Conservation (phyloP, 2,888 invertebrate species). For the Meghimatium bilineatum region DNA sequence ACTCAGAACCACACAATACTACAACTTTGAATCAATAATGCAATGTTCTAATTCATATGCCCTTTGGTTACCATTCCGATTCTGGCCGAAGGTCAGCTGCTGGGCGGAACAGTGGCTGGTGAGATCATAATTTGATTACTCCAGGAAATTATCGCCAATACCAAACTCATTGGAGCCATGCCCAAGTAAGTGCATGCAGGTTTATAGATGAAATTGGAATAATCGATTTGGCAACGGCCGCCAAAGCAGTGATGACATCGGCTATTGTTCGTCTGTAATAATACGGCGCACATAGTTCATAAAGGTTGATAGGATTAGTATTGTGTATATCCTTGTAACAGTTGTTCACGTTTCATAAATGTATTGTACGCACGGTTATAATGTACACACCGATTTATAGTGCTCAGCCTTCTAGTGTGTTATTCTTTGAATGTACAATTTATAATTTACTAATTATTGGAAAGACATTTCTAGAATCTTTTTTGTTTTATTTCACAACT, state of each 20-base stretch:
- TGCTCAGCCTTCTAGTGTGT: no score
- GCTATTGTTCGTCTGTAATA: not conserved
- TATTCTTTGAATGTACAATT: no score
- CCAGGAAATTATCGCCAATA: slow-evolving; percentile 36
- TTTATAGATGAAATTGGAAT: slow-evolving; percentile 43
- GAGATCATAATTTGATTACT: slow-evolving; percentile 45
- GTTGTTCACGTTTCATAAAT: no score
- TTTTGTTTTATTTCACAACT: no score
- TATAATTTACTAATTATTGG: no score
- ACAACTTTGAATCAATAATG: not conserved
- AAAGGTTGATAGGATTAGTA: not conserved
- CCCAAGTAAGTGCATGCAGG: slow-evolving; percentile 28
- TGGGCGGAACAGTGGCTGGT: slow-evolving; percentile 7
- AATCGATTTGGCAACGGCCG: slow-evolving; percentile 33
- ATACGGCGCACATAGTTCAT: no score
- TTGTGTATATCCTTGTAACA: no score
- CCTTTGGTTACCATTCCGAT: not conserved
- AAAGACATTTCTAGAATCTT: no score
- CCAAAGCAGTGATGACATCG: not conserved
- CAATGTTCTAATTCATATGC: slow-evolving; percentile 1
- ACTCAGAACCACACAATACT: not conserved
- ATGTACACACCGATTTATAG: no score
- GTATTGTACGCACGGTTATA: no score
- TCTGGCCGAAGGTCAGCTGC: slow-evolving; percentile 23
- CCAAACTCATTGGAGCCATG: not conserved